Percentiles rank a stretch among this genome's conserved stretches.
phyloP scores from a whole-genome alignment of 2,113 vertebrate genomes.

The Damaliscus lunatus region DNA sequence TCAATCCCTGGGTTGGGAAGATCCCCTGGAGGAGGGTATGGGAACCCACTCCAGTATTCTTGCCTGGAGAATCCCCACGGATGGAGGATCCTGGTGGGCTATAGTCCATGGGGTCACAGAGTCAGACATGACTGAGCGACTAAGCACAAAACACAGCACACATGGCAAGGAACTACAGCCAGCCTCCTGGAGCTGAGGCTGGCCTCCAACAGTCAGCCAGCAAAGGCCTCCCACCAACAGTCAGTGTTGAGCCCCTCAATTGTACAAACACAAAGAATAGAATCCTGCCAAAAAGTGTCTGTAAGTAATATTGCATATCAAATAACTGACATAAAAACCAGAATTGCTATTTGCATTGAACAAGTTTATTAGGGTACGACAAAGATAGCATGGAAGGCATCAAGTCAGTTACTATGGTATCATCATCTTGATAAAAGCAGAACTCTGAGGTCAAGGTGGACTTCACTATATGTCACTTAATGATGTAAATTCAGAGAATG shows the following conservation, averaged over 20 bases:
- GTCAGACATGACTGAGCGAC: neutral
- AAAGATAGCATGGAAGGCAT: neutral
- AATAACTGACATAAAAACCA: neutral
- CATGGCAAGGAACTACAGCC: fast-evolving
- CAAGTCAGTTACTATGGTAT: neutral
- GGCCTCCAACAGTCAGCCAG: fast-evolving
- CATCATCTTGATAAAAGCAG: neutral
- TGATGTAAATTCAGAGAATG: neutral
- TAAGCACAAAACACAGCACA: neutral
- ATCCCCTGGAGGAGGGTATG: neutral
- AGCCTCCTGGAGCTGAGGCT: neutral
- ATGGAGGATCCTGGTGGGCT: neutral
- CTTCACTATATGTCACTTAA: neutral
- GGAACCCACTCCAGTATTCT: neutral
- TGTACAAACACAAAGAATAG: neutral
- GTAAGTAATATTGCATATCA: neutral
- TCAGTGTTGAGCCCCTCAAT: fast-evolving
- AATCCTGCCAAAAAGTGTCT: neutral
- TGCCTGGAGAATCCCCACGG: neutral
- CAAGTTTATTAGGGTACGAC: neutral
- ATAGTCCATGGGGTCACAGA: neutral
- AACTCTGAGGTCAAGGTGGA: neutral
- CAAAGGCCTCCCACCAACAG: neutral
- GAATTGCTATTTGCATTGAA: neutral
- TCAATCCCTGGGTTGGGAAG: neutral